Evolutionary conservation across 1,140 invertebrate species (phyloP).

Genomic region (Periplaneta americana): DNA sequence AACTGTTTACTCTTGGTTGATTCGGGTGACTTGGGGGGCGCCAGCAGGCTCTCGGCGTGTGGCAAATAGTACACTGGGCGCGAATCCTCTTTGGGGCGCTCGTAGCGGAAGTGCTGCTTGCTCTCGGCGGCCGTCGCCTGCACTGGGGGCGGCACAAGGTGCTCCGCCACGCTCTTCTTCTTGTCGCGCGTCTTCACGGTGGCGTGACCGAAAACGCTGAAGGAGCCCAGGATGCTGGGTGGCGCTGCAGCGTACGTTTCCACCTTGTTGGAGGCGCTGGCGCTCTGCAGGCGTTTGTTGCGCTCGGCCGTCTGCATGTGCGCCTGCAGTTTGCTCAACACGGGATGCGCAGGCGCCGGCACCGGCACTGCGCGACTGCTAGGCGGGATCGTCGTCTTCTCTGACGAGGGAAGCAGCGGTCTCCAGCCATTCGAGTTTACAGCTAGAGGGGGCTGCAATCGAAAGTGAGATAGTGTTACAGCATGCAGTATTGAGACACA

Average conservation of each 20-base stretch:
- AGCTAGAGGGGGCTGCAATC: neutral
- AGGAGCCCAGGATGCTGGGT: conserved; percentile 41
- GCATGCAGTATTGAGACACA: too few relatives aligned
- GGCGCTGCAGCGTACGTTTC: conserved; percentile 22
- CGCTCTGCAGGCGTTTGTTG: conserved; percentile 29
- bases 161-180: neutral
- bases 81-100: neutral
- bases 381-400: neutral
- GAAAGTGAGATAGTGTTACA: neutral
- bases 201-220: conserved; percentile 38
- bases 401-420: neutral
- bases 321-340: conserved; percentile 35
- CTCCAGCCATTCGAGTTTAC: conserved; percentile 1
- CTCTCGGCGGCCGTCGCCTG: neutral
- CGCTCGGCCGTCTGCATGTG: conserved; percentile 35
- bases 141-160: neutral
- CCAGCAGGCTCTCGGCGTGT: neutral
- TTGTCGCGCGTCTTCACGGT: conserved; percentile 33
- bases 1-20: neutral
- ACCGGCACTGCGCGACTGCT: neutral
- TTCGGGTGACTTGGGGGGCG: neutral
- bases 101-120: neutral
- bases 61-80: neutral
- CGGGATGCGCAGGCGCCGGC: conserved; percentile 27
- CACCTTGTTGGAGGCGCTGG: conserved; percentile 10